Evolutionary conservation across 2,888 invertebrate genomes (phyloP), one percentile per base, ranked within the genome.

Genomic region (Spisula subtruncata): DNA sequence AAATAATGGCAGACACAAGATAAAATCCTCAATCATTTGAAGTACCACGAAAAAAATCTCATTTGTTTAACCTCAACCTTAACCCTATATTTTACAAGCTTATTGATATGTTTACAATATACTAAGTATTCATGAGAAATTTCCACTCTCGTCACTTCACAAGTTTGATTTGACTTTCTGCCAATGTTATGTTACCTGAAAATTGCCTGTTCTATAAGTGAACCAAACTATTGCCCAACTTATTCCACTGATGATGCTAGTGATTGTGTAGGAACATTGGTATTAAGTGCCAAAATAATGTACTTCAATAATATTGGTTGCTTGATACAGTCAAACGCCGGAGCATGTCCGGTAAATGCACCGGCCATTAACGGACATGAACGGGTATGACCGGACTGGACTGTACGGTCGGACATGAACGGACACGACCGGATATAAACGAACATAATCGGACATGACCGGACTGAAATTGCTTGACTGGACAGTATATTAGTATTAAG

Each of bases 91-190:
- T 14, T 18, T 75, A 75, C 75, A 32, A 75, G 75, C 8, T 35
- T 75, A 35, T 25, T 32, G 32, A 35, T 32, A 75, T 75, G 35
- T 75, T 75, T 75, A 75, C 75, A 75, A 32, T 75, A 32, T 25
- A n/a, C n/a, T n/a, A n/a, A n/a, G n/a, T n/a, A 75, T 75, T 75
- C 75, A 75, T 75, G 75, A 35, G 35, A 35, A 75, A 25, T 75
- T 75, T 75, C 75, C 35, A 35, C 35, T 32, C 6, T 32, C 75
- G 18, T 75, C 35, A 32, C 35, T 32, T 75, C 32, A 75, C 75
- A 60, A 25, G 12, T n/a, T 66, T 1, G 16, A 75, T 75, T 75
- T 75, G 75, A 75, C 16, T 75, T 35, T 35, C 32, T 75, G 75
- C 75, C 75, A 75, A 75, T 75, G 35, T 12, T 32, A 75, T 16